These are phyloP conservation scores for Philopotamus ludificatus DNA, from an alignment of 1,140 invertebrate species.

Conservation along the genomic window DNA sequence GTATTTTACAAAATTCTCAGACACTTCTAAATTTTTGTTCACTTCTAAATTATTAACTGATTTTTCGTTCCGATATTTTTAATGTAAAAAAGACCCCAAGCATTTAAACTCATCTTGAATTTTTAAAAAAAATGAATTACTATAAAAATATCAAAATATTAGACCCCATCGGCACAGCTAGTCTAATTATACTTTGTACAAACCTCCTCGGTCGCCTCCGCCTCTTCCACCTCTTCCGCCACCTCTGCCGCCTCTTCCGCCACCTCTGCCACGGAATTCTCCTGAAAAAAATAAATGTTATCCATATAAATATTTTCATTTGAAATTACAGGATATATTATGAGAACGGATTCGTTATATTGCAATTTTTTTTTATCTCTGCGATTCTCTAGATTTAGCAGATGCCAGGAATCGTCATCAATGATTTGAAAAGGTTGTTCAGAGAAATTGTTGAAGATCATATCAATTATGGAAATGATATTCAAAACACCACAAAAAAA, in stretches of 20 bases:
- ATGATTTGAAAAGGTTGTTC: too few relatives aligned
- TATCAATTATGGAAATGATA: too few relatives aligned
- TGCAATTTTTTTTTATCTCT: constrained; percentile 26
- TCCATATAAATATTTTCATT: background rate
- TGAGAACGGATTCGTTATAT: constrained; percentile 17
- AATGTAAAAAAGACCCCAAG: background rate
- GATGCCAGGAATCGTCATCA: background rate
- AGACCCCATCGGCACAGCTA: background rate
- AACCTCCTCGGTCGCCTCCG: background rate
- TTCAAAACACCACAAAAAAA: background rate
- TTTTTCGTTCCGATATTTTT: too few relatives aligned
- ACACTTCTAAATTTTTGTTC: too few relatives aligned
- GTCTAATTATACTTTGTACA: background rate
- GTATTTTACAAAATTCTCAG: too few relatives aligned
- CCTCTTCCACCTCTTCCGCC: background rate
- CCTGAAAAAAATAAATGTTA: background rate
- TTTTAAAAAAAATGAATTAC: background rate
- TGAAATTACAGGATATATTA: background rate
- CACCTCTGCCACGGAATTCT: background rate
- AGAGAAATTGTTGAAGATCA: too few relatives aligned
- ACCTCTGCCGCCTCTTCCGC: background rate
- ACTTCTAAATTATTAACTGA: too few relatives aligned
- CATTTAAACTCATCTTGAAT: background rate
- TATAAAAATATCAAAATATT: background rate
- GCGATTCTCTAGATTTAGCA: background rate